phyloP scores from a whole-genome alignment of 1,140 invertebrate species.

The Nasonia longicornis region DNA sequence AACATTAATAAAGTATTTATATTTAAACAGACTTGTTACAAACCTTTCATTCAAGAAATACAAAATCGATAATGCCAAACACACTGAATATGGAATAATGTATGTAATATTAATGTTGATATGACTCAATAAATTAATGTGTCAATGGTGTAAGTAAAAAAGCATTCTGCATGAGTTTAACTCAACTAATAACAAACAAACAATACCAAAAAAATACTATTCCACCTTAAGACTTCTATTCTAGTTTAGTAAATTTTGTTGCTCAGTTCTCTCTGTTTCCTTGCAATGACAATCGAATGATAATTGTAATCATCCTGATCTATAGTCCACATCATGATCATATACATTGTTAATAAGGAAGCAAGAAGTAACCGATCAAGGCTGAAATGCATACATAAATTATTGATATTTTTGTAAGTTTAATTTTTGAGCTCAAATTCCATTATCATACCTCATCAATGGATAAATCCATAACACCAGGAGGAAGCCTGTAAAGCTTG shows the following conservation, averaged over 20 bases:
- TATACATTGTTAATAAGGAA: slow-evolving; percentile 67
- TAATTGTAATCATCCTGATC: slow-evolving; percentile 69
- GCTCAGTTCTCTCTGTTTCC: slow-evolving; percentile 56
- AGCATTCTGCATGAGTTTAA: slow-evolving; percentile 20
- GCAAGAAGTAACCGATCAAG: slow-evolving; percentile 68
- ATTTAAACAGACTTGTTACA: slow-evolving; percentile 22
- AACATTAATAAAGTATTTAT: slow-evolving; percentile 16
- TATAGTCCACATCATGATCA: slow-evolving; percentile 69
- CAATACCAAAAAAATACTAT: slow-evolving; percentile 17
- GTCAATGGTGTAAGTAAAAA: slow-evolving; percentile 17
- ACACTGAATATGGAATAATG: slow-evolving; percentile 15
- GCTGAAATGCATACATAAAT: slow-evolving; percentile 65
- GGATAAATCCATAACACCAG: slow-evolving; percentile 70
- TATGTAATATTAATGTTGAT: slow-evolving; percentile 31
- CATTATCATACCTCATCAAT: slow-evolving; percentile 68
- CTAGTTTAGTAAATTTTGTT: slow-evolving; percentile 12
- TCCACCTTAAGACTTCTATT: neutral
- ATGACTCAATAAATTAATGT: slow-evolving; percentile 45
- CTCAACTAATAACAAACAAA: neutral
- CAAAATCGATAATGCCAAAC: neutral
- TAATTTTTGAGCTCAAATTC: slow-evolving; percentile 7
- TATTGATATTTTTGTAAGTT: neutral
- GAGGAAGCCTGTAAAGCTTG: slow-evolving; percentile 70
- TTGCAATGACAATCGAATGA: slow-evolving; percentile 57
- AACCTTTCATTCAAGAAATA: neutral